Evolutionary conservation across 2,113 vertebrate genomes (phyloP), one percentile per base, ranked within the genome.

Genomic region (Ranitomeya variabilis): DNA sequence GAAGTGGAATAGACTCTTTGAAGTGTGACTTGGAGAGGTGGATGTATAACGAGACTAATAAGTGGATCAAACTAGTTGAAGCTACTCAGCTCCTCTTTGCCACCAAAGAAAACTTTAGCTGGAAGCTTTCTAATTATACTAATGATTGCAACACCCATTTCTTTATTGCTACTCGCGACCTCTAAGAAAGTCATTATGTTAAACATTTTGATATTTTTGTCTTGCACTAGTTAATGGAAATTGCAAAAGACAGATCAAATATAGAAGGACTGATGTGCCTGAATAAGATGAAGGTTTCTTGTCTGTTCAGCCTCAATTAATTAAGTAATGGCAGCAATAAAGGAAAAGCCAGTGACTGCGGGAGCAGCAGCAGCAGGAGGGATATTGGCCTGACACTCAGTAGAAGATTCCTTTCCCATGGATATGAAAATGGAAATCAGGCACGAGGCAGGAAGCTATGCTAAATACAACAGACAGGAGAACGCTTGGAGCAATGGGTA

Each of bases 371-470:
- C n/a, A 64, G 66, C 9, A 26, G 67, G 86, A 89, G 64, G 87
- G 90, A 88, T 1, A 85, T 19, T 77, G 83, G 85, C 57, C 78
- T 71, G 37, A 90, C 80, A 84, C 79, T 89, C 16, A 54, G 64
- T 60, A 87, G 57, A 81, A 88, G 91, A 95, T 94, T 93, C 91
- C 91, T 91, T 95, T 95, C 94, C 94, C 95, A 95, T 92, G 93
- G 93, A 93, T 91, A 90, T 94, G 93, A 95, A 96, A 95, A 95
- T 92, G 94, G 94, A 93, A 95, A 92, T 90, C 90, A 91, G 92
- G 90, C 6, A 94, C 59, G 90, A 62, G 84, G 89, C 92, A 94
- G 94, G 94, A 96, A 95, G 90, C 91, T 89, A 87, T 0, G 83
- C 90, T 15, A 51, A 90, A 89, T 0, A 13, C 84, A 89, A 90